Evolutionary conservation across 2,888 invertebrate genomes (phyloP).

Genomic region (Therioaphis trifolii): DNA sequence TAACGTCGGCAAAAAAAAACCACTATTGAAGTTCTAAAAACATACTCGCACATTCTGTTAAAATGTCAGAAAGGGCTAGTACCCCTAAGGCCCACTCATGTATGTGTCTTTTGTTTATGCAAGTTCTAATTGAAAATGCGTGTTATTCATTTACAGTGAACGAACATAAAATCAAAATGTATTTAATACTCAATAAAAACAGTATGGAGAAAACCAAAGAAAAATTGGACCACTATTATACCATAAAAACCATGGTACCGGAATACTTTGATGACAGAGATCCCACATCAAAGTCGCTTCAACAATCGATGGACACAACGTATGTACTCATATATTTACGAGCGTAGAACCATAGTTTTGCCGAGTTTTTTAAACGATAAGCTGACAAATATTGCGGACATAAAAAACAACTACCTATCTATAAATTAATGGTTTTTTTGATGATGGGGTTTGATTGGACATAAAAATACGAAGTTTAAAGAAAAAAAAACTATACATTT

Average conservation of each 20-base stretch:
- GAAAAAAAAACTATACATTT: no score
- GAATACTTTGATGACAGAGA: slow-evolving; percentile 85
- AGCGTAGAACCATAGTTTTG: background rate
- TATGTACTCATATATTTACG: slow-evolving; percentile 72
- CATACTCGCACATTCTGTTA: no score
- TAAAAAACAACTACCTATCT: no score
- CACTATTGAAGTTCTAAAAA: no score
- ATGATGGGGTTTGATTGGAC: no score
- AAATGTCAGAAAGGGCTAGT: no score
- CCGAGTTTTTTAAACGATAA: background rate
- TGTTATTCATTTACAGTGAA: slow-evolving; percentile 2
- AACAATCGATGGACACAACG: slow-evolving; percentile 77
- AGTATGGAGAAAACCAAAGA: slow-evolving; percentile 86
- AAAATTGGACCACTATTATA: slow-evolving; percentile 89
- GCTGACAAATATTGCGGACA: no score
- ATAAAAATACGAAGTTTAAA: no score
- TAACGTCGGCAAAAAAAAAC: no score
- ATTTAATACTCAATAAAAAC: slow-evolving; percentile 85
- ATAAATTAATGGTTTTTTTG: no score
- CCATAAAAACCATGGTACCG: slow-evolving; percentile 84
- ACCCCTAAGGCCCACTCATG: no score
- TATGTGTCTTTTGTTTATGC: no score
- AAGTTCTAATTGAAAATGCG: background rate
- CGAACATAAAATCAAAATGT: slow-evolving; percentile 57
- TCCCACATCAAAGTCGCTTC: slow-evolving; percentile 78